Evolutionary conservation across 2,113 vertebrate species (phyloP), one percentile per base, ranked within the genome.

Genomic region (Lophura nycthemera): DNA sequence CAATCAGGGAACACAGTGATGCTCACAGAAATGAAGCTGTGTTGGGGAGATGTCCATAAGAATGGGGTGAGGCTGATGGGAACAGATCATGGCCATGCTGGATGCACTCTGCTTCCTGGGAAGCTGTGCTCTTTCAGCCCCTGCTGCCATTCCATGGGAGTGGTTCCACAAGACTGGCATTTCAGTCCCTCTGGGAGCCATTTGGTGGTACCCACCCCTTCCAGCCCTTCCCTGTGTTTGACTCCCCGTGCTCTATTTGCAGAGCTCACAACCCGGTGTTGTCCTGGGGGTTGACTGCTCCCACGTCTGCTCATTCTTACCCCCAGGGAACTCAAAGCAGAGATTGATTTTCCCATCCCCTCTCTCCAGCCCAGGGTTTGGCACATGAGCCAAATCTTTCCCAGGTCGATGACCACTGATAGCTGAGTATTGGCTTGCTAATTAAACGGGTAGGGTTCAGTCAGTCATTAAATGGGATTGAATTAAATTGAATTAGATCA

Each of bases 401-500:
- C 78, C 84, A 19, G 74, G 86, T 48, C 72, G 57, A 45, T 1
- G 34, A 75, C 15, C 73, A 24, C 71, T 83, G 92, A 90, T 89
- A 66, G 91, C 67, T 6, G 78, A 70, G 34, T 95, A 96, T 96
- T 30, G 94, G 87, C 89, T 71, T 32, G 5, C 6, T 93, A 93
- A 96, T 95, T 87, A 94, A 75, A 19, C 60, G 47, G 20, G 75
- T 82, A 71, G 84, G 19, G 67, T 57, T 95, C 92, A 89, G 91
- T 93, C 95, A 89, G 43, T 94, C 90, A 88, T 94, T 63, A 96
- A 93, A 95, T 81, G 34, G 83, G 47, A 88, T 83, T 71, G 85
- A 95, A 63, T 38, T 87, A 40, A 61, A 14, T 8, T 48, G 86
- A 94, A 88, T 66, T 73, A 79, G 91, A 25, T 27, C 5, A 36